A percentile compares a stretch with the other conserved stretches of the same genome.
Evolutionary conservation across 2,113 vertebrate genomes (phyloP).

Genomic region (Engystomops pustulosus): DNA sequence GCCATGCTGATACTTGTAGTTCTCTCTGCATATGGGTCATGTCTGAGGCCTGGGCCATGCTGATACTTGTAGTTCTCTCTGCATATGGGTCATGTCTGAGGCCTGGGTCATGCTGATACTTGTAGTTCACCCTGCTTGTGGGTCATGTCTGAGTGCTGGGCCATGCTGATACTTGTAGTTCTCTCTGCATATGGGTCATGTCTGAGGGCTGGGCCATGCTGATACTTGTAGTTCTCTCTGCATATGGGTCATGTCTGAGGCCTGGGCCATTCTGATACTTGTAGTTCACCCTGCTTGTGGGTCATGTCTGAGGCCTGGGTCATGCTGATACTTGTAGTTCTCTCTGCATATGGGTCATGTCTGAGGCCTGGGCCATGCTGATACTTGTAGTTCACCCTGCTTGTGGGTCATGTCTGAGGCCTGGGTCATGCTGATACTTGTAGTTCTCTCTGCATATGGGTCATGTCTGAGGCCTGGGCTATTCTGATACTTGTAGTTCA

Average conservation of each 20-base stretch:
- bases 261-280: background rate
- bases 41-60: background rate
- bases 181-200: too few relatives aligned
- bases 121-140: background rate
- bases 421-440: background rate
- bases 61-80: background rate
- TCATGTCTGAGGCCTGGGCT: background rate
- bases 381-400: background rate
- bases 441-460: too few relatives aligned
- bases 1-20: background rate
- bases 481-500: background rate
- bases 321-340: background rate
- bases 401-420: too few relatives aligned
- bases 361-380: background rate
- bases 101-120: background rate
- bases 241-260: too few relatives aligned
- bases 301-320: background rate
- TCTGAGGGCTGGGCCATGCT: background rate
- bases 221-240: background rate
- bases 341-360: too few relatives aligned
- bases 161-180: background rate
- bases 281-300: too few relatives aligned
- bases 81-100: too few relatives aligned
- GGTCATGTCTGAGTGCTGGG: background rate
- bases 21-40: too few relatives aligned